Base-by-base conservation (phyloP, 1,140 invertebrate genomes). In the Zaprionus kolodkinae region DNA sequence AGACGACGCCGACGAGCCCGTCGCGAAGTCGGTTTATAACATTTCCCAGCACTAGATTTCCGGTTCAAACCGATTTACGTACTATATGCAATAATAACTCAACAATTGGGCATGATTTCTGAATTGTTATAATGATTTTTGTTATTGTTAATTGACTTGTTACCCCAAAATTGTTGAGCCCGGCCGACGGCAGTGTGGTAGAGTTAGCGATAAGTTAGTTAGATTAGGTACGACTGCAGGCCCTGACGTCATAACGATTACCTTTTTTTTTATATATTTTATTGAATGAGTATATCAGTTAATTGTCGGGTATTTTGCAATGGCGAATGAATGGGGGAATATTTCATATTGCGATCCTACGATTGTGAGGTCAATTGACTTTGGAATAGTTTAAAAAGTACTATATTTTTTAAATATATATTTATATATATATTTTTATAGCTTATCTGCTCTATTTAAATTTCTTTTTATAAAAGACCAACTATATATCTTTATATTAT, bases 61-160 rank as follows among this genome's bases (percentile, higher is more conserved):
- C 84, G 85, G 84, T 76, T 88, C 59, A 81, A 88, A 78, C 84
- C 81, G 85, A 89, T 75, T 89, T 33, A 79, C 62, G 73, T 43
- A 30, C 33, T 1, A 21, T 21, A 21, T 21, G 2, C 21, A 21
- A 21, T 21, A 21, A 21, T 21, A 27, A 13, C 36, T 36, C 25
- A 36, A 45, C 57, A 63, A 69, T 84, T 71, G 62, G 56, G 56
- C 30, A 66, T 62, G 59, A 63, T 55, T 50, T 25, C 3, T 50
- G 45, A 17, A 10, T 50, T 17, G 11, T 21, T 50, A 50, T 50
- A 17, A 50, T 50, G 33, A 40, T 40, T 52, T 54, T 54, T n/a
- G 30, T 70, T 35, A 36, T 33, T 72, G 55, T 11, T 45, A 30
- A n/a, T 21, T 40, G 50, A 63, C 55, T 84, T 75, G 69, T 56